Evolutionary conservation across 64 coral and sea anemone species (phyloP), one percentile per base, ranked within the genome.

Genomic region (Astreopora myriophthalma): DNA sequence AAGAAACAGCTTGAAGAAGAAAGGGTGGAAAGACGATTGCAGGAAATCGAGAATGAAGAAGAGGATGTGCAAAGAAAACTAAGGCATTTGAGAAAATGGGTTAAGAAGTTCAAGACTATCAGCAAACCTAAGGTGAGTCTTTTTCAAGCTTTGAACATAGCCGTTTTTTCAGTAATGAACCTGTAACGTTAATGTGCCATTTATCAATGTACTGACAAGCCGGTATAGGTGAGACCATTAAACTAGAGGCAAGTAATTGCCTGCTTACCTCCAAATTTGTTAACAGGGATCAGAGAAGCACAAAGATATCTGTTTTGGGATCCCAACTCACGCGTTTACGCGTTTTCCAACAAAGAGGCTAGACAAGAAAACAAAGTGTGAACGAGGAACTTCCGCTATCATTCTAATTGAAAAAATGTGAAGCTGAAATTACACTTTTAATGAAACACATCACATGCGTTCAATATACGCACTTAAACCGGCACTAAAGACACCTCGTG

Each of bases 111-210:
- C 31, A 83, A 83, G 34, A n/a, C 31, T 4, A 64, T 7, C 2
- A 55, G 25, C 17, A 83, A 19, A 64, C 2, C 52, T 4, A 83
- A 83, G 79, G 79, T 82, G 29, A 82, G 78, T n/a, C 2, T 63
- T 34, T 61, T 34, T 5, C 0, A 25, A 10, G 61, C 9, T 26
- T 24, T 46, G 11, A 46, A 8, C 5, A 24, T 26, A 26, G 5
- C 22, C 3, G 17, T 55, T 55, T 55, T 55, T 55, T 33, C 25
- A 33, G 10, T 71, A 32, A 71, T 32, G 4, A 71, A 0, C 27
- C 13, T 16, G 32, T 32, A 11, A 32, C 10, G 32, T 66, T 28
- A 66, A 28, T 55, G 51, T 19, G 51, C 16, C 51, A 55, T 55
- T 55, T 55, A 55, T 55, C 17, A 55, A 55, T 16, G 16, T 16